Evolutionary conservation across 2,888 invertebrate genomes (phyloP).

Genomic region (Tanytarsus gracilentus): DNA sequence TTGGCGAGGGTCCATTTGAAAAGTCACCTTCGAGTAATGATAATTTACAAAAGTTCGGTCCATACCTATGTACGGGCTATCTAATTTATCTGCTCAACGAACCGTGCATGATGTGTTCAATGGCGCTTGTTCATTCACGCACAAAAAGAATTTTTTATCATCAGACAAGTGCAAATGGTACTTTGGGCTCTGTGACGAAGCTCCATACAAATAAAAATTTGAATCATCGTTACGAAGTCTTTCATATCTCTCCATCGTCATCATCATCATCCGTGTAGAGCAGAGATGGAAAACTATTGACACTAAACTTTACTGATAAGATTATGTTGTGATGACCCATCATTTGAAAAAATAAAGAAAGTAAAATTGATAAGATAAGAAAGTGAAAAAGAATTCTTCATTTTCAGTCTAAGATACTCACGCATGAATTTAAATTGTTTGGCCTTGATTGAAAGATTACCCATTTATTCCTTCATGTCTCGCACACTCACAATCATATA

Average conservation of each 20-base stretch:
- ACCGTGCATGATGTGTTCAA: slow-evolving; percentile 91
- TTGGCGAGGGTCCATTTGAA: slow-evolving; percentile 43
- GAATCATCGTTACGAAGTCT: slow-evolving; percentile 90
- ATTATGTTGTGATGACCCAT: not conserved
- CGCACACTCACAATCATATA: slow-evolving; percentile 1
- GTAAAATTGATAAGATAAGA: not conserved
- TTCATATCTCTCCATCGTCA: slow-evolving; percentile 36
- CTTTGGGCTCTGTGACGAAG: slow-evolving; percentile 59
- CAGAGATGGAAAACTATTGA: not conserved
- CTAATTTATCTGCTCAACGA: slow-evolving; percentile 74
- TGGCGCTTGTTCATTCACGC: slow-evolving; percentile 90
- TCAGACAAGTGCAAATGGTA: slow-evolving; percentile 53
- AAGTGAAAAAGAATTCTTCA: not conserved
- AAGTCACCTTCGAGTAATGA: slow-evolving; percentile 33
- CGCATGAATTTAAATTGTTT: not conserved
- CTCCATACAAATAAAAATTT: slow-evolving; percentile 68
- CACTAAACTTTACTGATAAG: not conserved
- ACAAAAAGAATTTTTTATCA: slow-evolving; percentile 72
- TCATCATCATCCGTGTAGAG: not conserved
- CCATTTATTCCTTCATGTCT: not conserved
- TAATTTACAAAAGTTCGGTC: slow-evolving; percentile 45
- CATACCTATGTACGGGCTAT: slow-evolving; percentile 82
- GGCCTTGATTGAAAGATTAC: slow-evolving; percentile 26
- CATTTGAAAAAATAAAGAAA: not conserved
- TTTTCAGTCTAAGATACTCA: not conserved